Conservation (phyloP, 1,140 invertebrate genomes). For the Venturia canescens region DNA sequence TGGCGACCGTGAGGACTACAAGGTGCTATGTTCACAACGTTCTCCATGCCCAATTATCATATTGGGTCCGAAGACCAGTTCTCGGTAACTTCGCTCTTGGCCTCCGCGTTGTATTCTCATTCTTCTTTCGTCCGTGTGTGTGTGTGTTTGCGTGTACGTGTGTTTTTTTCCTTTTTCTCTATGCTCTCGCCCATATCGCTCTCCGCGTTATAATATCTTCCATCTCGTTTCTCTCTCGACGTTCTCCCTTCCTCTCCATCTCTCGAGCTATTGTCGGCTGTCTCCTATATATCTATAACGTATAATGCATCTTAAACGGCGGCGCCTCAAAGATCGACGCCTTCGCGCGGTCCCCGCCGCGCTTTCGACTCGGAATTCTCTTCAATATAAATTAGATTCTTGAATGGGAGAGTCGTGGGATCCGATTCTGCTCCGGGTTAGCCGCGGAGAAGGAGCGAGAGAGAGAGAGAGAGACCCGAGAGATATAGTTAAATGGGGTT, state of each 20-base stretch:
- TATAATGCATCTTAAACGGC: conserved; percentile 77
- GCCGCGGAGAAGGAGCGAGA: conserved; percentile 43
- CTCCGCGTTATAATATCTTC: conserved; percentile 17
- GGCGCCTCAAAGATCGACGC: conserved; percentile 77
- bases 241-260: conserved; percentile 17
- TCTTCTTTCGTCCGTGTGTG: conserved; percentile 16
- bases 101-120: conserved; percentile 45
- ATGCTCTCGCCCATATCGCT: conserved; percentile 41
- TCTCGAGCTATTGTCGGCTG: conserved; percentile 69
- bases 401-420: conserved; percentile 66
- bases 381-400: conserved; percentile 76
- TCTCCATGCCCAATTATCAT: conserved; percentile 68
- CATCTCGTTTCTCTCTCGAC: conserved; percentile 30
- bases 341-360: conserved; percentile 47
- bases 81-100: conserved; percentile 44
- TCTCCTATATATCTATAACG: conserved; percentile 55
- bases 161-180: conserved; percentile 38
- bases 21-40: conserved; percentile 66
- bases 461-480: conserved; percentile 34
- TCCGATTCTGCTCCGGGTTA: conserved; percentile 48
- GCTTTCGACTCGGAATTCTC: conserved; percentile 67
- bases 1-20: conserved; percentile 57
- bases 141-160: no score
- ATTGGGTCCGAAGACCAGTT: conserved; percentile 64
- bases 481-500: conserved; percentile 6